Conservation (phyloP, 2,797 vertebrate species). For the Salarias fasciatus region DNA sequence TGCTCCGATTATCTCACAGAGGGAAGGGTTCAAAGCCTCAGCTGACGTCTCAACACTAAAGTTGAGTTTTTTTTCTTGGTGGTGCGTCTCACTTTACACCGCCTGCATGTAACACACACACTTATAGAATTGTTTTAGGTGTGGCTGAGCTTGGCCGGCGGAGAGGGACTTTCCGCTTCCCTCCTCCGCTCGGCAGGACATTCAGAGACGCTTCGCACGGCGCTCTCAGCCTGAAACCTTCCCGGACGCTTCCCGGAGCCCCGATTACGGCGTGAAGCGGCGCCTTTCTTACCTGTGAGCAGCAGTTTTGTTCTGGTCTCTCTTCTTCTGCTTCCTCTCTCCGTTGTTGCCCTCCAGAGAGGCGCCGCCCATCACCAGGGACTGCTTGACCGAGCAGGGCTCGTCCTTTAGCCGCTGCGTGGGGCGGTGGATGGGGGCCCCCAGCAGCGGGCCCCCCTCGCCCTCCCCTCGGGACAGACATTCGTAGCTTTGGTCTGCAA, state of each 20-base stretch:
- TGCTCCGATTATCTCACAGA: no score
- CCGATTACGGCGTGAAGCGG: background rate
- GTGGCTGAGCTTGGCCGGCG: constrained; percentile 65
- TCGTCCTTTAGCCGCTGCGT: constrained; percentile 83
- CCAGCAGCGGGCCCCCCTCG: constrained; percentile 67
- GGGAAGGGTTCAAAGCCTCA: no score
- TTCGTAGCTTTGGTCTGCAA: constrained; percentile 86
- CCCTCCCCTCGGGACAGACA: constrained; percentile 84
- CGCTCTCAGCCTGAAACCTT: no score
- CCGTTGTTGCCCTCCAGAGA: constrained; percentile 73
- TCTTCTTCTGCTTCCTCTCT: constrained; percentile 93
- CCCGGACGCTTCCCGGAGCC: no score
- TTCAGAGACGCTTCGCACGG: constrained; percentile 31
- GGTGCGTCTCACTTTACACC: constrained; percentile 2
- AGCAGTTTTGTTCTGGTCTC: constrained; percentile 95
- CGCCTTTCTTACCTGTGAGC: constrained; percentile 83
- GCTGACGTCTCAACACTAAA: no score
- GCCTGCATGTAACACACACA: constrained; percentile 19
- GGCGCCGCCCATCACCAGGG: constrained; percentile 69
- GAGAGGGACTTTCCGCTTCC: constrained; percentile 66
- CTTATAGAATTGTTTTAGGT: constrained; percentile 48
- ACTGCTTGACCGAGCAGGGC: constrained; percentile 74
- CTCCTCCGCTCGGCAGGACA: constrained; percentile 49
- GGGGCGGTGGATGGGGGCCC: constrained; percentile 72
- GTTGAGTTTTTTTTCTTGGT: background rate